Evolutionary conservation across 2,113 vertebrate species (phyloP).

Genomic region (Lycocorax pyrrhopterus): DNA sequence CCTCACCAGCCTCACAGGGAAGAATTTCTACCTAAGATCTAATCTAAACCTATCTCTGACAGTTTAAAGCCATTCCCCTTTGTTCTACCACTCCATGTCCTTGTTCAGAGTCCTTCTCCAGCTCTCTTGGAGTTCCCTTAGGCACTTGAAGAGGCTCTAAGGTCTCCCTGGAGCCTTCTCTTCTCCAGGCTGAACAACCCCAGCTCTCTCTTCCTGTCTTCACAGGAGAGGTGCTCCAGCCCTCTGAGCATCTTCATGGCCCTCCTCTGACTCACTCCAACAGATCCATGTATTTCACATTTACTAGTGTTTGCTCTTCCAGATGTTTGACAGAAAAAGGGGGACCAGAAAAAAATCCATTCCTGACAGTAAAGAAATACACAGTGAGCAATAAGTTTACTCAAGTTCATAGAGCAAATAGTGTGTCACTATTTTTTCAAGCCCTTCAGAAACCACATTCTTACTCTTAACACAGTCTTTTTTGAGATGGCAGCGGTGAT

Average conservation of each 20-base stretch:
- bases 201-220: background rate
- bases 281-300: background rate
- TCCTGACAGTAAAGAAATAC: background rate
- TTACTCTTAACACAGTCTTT: background rate
- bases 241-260: background rate
- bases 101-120: background rate
- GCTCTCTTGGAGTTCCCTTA: background rate
- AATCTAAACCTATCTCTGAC: background rate
- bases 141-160: background rate
- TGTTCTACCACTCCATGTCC: background rate
- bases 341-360: background rate
- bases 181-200: background rate
- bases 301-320: background rate
- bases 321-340: background rate
- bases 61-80: background rate
- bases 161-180: background rate
- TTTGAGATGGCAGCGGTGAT: background rate
- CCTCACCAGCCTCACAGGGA: background rate
- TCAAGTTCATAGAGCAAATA: background rate
- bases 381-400: background rate
- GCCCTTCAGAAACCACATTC: background rate
- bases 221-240: background rate
- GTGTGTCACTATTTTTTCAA: background rate
- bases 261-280: background rate
- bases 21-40: background rate